phyloP scores from a whole-genome alignment of 2,113 vertebrate species.

The Hydropotes inermis region DNA sequence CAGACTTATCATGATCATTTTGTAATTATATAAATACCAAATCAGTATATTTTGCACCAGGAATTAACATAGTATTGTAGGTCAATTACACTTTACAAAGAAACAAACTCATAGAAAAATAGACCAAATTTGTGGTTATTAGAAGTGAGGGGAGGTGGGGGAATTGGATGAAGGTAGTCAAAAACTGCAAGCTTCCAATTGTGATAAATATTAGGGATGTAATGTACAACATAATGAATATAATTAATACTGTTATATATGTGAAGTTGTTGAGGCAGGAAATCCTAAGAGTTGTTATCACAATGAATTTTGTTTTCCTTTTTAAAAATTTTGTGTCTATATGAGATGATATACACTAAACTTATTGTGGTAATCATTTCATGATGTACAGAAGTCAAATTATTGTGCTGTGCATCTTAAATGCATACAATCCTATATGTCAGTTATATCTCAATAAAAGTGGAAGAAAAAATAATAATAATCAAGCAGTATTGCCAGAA shows the following conservation, averaged over 20 bases:
- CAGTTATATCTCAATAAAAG: not conserved
- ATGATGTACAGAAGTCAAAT: not conserved
- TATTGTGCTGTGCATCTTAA: not conserved
- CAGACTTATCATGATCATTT: not conserved
- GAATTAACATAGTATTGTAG: not conserved
- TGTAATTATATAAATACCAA: not conserved
- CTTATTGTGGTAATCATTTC: not conserved
- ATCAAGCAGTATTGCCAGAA: not conserved
- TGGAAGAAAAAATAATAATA: not conserved
- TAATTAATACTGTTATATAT: not conserved
- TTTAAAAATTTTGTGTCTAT: not conserved
- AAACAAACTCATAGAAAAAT: not conserved
- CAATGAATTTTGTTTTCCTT: not conserved
- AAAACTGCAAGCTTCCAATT: not conserved
- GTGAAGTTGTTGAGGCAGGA: not conserved
- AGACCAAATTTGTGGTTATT: not conserved
- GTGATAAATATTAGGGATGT: not conserved
- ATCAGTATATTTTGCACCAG: not conserved
- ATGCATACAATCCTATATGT: not conserved
- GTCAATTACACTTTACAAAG: not conserved
- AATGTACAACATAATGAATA: not conserved
- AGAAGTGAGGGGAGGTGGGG: too few species aligned
- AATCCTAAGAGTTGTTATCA: not conserved
- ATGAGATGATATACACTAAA: not conserved
- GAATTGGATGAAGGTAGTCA: not conserved